These are phyloP conservation scores for Pardosa pseudoannulata DNA, from an alignment of 2,888 invertebrate species.

Conservation along the genomic window DNA sequence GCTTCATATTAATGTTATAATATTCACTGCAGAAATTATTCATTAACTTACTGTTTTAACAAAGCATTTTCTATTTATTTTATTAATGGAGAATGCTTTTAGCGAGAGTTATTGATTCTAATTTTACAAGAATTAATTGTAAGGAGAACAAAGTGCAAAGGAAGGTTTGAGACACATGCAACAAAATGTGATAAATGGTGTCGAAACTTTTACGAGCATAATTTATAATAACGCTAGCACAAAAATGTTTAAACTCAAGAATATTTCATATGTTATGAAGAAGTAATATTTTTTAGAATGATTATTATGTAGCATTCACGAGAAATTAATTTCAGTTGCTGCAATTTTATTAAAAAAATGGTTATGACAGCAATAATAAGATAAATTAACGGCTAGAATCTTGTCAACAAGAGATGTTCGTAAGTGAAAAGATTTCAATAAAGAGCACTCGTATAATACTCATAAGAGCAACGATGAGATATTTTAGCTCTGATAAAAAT, in stretches of 20 bases:
- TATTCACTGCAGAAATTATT: not conserved
- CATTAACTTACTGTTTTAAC: not conserved
- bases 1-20: not conserved
- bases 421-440: too few relatives aligned
- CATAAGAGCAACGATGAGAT: too few relatives aligned
- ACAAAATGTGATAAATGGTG: conserved; percentile 12
- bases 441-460: too few relatives aligned
- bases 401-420: not conserved
- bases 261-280: conserved; percentile 3
- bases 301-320: not conserved
- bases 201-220: conserved; percentile 12
- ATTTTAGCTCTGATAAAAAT: too few relatives aligned
- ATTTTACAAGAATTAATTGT: conserved; percentile 19
- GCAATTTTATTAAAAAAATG: not conserved
- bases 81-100: conserved; percentile 7
- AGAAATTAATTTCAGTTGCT: not conserved
- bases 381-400: not conserved
- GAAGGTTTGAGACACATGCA: conserved; percentile 17
- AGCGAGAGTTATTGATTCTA: not conserved
- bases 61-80: not conserved
- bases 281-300: not conserved
- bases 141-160: conserved; percentile 17
- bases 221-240: conserved; percentile 4
- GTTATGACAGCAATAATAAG: not conserved
- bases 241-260: conserved; percentile 2